These are phyloP conservation scores for Limnothrissa miodon DNA, from an alignment of 2,113 vertebrate genomes.

Conservation along the genomic window DNA sequence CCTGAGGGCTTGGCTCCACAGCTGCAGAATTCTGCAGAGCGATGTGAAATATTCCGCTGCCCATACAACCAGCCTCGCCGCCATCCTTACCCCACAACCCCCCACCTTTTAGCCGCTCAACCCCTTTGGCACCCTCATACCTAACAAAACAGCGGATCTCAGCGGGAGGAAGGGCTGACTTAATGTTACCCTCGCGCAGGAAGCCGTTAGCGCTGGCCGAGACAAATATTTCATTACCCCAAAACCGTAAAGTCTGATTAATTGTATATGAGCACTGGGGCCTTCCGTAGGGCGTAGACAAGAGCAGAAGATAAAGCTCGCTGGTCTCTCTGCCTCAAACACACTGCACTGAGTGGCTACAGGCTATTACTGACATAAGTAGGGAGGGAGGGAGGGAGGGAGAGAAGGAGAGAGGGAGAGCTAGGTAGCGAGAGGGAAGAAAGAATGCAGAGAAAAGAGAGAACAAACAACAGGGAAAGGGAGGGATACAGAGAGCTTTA, in stretches of 20 bases:
- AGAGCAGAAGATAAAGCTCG: neutral
- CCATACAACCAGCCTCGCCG: neutral
- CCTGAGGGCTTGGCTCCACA: constrained; percentile 1
- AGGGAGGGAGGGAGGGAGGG: neutral
- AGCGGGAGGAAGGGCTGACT: neutral
- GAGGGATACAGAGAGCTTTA: neutral
- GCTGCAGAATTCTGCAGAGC: constrained; percentile 17
- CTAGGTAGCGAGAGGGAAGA: neutral
- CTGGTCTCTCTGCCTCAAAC: neutral
- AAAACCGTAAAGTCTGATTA: neutral
- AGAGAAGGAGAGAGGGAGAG: neutral
- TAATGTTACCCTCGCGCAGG: neutral
- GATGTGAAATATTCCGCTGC: neutral
- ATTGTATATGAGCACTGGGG: neutral
- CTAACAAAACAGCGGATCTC: neutral
- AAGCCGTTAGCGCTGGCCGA: neutral
- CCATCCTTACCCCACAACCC: neutral
- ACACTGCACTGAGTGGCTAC: neutral
- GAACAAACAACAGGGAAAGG: neutral
- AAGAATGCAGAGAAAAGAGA: neutral
- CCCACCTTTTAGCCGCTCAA: no score
- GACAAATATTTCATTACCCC: neutral
- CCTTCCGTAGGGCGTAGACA: neutral
- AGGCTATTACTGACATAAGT: neutral
- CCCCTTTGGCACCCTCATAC: neutral